Conservation (phyloP, 2,113 vertebrate genomes). For the Platycercus adscitus region DNA sequence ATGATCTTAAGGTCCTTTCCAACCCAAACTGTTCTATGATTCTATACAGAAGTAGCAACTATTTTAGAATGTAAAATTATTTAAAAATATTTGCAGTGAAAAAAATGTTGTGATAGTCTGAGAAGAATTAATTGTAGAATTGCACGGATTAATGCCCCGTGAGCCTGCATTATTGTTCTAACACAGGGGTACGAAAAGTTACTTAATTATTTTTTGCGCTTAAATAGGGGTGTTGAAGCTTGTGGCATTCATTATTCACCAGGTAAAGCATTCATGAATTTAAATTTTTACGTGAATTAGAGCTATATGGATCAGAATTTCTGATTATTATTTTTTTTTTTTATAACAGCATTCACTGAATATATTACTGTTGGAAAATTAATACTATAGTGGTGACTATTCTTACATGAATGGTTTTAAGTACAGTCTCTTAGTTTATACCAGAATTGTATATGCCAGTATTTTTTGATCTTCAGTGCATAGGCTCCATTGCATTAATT, state of each 20-base stretch:
- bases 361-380: not conserved
- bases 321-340: not conserved
- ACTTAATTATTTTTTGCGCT: not conserved
- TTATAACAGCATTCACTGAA: not conserved
- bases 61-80: not conserved
- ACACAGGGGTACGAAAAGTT: not conserved
- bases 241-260: not conserved
- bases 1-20: no score
- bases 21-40: no score
- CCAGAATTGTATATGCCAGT: fast-evolving
- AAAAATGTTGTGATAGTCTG: not conserved
- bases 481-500: not conserved
- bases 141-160: not conserved
- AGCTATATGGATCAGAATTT: not conserved
- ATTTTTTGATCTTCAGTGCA: not conserved
- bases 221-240: not conserved
- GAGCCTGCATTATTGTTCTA: not conserved
- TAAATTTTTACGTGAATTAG: not conserved
- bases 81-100: not conserved
- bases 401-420: not conserved
- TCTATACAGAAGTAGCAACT: not conserved
- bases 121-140: not conserved
- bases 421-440: not conserved
- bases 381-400: not conserved
- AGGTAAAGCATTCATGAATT: not conserved